Percentiles rank a stretch among this genome's conserved stretches.
Evolutionary conservation across 2,797 vertebrate genomes (phyloP).

Genomic region (Holocentrus rufus): DNA sequence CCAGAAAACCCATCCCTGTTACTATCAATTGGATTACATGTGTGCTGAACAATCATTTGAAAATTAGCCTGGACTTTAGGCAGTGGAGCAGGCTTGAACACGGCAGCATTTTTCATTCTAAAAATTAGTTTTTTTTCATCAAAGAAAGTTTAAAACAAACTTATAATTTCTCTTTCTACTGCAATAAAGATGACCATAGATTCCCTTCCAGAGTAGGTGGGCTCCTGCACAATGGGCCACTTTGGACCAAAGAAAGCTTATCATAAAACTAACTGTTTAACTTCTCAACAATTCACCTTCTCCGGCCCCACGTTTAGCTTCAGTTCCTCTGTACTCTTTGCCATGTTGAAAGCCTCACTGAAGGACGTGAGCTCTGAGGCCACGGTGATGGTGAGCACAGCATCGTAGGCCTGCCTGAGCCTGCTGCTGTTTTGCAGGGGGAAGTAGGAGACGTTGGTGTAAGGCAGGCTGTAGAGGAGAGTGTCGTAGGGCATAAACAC

Average conservation of each 20-base stretch:
- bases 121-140: neutral
- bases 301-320: constrained; percentile 71
- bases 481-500: constrained; percentile 91
- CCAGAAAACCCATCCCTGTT: neutral
- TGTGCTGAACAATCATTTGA: neutral
- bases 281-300: constrained; percentile 76
- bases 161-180: too few relatives aligned
- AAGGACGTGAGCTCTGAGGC: constrained; percentile 89
- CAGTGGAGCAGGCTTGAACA: neutral
- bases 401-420: constrained; percentile 89
- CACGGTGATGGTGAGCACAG: constrained; percentile 91
- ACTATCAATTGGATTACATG: too few relatives aligned
- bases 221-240: too few relatives aligned
- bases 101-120: neutral
- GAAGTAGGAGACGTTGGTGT: constrained; percentile 83
- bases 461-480: constrained; percentile 91
- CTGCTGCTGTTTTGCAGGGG: constrained; percentile 82
- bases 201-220: too few relatives aligned
- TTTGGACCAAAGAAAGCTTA: too few relatives aligned
- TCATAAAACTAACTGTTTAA: neutral
- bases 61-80: neutral
- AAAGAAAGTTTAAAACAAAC: too few relatives aligned
- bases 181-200: too few relatives aligned
- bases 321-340: constrained; percentile 83
- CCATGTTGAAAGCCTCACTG: constrained; percentile 83